Evolutionary conservation across 2,797 vertebrate species (phyloP), one percentile per base, ranked within the genome.

Genomic region (Tolypeutes matacus): DNA sequence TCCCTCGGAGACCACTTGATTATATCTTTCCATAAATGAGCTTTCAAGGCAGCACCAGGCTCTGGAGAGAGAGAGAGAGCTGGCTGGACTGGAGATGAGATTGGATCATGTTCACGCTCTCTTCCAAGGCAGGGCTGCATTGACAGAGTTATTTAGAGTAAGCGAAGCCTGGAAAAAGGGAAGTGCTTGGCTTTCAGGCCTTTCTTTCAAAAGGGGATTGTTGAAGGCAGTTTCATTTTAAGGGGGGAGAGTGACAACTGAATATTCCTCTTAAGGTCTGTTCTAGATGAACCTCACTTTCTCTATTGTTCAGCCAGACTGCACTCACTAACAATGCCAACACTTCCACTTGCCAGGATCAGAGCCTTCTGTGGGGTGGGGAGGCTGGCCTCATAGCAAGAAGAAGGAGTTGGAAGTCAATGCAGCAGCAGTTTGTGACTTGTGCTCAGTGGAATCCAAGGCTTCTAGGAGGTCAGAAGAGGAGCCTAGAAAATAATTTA

Each of bases 21-120:
- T 95, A 51, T 87, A 75, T 91, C 96, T 96, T 96, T 95, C 92
- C 72, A 51, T 64, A 86, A 97, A 92, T 89, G 91, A 95, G 93
- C 39, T 93, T 96, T 95, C 88, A 89, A 15, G 53, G 75, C 64
- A 92, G 77, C 21, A 1, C n/a, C 73, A 62, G 72, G 58, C 34
- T 89, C 64, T 58, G 29, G 34, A 3, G 3, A 34, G 82, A 39
- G 46, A 46, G 46, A 56, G 34, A 56, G 72, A 85, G 36, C 60
- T 15, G 31, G 39, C 17, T 29, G 65, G 77, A 49, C n/a, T 14
- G 20, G 27, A 36, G 93, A 76, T 80, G 65, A 64, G 58, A 82
- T 60, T 92, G 87, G 69, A 78, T 62, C 77, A 31, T 93, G 86
- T 65, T 29, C 56, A 34, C 2, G 8, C 56, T 91, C 39, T 86